Evolutionary conservation across 2,888 invertebrate species (phyloP).

Genomic region (Scaptomyza reducta): DNA sequence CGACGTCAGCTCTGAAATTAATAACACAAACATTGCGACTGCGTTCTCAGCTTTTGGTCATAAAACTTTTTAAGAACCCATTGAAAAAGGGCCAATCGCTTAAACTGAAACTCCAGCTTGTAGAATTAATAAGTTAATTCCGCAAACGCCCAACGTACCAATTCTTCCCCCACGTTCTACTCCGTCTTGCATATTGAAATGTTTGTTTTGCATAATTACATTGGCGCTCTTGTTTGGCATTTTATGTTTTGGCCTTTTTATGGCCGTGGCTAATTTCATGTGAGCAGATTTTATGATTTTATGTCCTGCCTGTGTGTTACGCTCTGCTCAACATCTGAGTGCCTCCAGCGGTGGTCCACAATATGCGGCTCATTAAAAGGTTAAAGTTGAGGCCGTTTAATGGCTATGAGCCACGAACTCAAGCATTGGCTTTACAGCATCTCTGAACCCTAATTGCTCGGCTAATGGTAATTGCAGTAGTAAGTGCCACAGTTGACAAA

Average conservation of each 20-base stretch:
- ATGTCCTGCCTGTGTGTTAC: slow-evolving; percentile 27
- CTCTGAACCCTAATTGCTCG: slow-evolving; percentile 51
- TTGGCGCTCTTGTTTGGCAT: slow-evolving; percentile 58
- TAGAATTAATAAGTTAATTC: slow-evolving; percentile 76
- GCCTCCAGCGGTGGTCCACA: slow-evolving; percentile 27
- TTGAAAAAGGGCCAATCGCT: slow-evolving; percentile 44
- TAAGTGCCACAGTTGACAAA: background rate
- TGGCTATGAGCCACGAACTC: slow-evolving; percentile 39
- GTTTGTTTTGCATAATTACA: slow-evolving; percentile 71
- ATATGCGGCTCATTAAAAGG: slow-evolving; percentile 68
- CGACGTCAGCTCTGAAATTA: slow-evolving; percentile 52
- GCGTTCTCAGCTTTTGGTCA: slow-evolving; percentile 20
- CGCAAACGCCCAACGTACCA: slow-evolving; percentile 26
- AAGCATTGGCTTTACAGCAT: slow-evolving; percentile 31
- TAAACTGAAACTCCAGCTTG: slow-evolving; percentile 61
- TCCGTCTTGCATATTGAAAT: slow-evolving; percentile 45
- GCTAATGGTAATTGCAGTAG: slow-evolving; percentile 13
- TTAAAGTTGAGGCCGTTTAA: slow-evolving; percentile 72
- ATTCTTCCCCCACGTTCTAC: background rate
- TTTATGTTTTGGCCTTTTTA: slow-evolving; percentile 65
- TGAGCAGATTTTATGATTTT: slow-evolving; percentile 55
- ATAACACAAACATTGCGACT: slow-evolving; percentile 65
- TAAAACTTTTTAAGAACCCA: slow-evolving; percentile 56
- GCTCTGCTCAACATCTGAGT: slow-evolving; percentile 19
- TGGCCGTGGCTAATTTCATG: slow-evolving; percentile 66